phyloP scores from a whole-genome alignment of 2,888 invertebrate species.

The Epistrophella euchroma region DNA sequence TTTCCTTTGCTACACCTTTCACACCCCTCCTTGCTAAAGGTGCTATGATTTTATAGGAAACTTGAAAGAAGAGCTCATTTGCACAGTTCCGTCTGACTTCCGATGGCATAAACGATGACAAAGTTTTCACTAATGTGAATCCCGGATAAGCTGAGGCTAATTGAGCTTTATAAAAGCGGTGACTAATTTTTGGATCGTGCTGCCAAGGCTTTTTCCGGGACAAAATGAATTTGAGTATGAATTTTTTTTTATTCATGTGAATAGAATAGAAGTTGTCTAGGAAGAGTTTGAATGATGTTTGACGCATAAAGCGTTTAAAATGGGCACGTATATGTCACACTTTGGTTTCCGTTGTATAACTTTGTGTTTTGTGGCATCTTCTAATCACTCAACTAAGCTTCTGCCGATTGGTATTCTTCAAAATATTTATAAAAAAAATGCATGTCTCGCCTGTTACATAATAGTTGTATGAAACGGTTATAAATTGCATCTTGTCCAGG shows the following conservation, averaged over 20 bases:
- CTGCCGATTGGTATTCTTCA: no score
- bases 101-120: constrained; percentile 56
- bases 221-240: constrained; percentile 21
- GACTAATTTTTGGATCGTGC: constrained; percentile 60
- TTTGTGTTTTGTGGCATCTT: no score
- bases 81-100: constrained; percentile 63
- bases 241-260: background rate
- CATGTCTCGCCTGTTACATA: no score
- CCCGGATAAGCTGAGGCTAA: constrained; percentile 68
- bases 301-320: constrained; percentile 10
- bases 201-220: constrained; percentile 53
- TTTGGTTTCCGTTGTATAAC: background rate
- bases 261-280: no score
- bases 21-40: background rate
- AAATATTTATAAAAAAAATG: no score
- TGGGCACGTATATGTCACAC: background rate
- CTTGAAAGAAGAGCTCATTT: constrained; percentile 58
- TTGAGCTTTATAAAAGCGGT: constrained; percentile 61
- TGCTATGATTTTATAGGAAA: constrained; percentile 36
- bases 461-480: no score
- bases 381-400: no score
- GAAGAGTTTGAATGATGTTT: background rate
- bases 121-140: constrained; percentile 68
- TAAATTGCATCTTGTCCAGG: no score
- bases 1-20: background rate